phyloP scores from a whole-genome alignment of 2,797 vertebrate species.

The Danio tinwini region DNA sequence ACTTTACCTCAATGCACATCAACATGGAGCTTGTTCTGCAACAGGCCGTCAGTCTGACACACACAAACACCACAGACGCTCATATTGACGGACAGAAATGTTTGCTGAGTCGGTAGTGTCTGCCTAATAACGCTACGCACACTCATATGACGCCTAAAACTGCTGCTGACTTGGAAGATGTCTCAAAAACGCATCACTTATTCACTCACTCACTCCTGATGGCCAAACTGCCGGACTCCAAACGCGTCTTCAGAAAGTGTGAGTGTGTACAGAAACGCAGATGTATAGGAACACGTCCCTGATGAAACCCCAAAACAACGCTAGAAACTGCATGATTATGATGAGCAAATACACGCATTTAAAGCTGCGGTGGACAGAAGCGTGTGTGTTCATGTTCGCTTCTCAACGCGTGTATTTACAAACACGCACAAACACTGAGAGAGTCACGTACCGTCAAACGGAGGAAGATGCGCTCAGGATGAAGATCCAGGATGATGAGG shows the following conservation, averaged over 20 bases:
- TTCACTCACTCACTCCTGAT: not conserved
- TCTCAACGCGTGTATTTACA: slow-evolving; percentile 1
- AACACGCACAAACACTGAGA: not conserved
- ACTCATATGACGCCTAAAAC: not conserved
- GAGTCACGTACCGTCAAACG: slow-evolving; percentile 32
- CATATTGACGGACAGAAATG: not conserved
- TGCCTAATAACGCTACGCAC: not conserved
- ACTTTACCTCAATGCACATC: not conserved
- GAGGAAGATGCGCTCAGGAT: slow-evolving; percentile 3
- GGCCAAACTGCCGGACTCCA: not conserved
- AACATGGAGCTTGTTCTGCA: slow-evolving; percentile 52
- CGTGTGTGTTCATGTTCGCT: slow-evolving; percentile 6
- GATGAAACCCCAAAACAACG: not conserved
- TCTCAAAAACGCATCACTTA: not conserved
- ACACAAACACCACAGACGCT: not conserved
- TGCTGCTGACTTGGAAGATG: not conserved
- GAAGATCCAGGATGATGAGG: slow-evolving; percentile 5
- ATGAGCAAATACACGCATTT: not conserved
- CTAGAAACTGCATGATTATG: not conserved
- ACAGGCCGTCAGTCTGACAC: slow-evolving; percentile 47
- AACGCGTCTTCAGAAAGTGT: not conserved
- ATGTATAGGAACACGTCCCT: not conserved
- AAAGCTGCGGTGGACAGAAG: not conserved
- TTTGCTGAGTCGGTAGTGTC: not conserved
- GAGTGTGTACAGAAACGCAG: not conserved